Evolutionary conservation across 2,888 invertebrate species (phyloP).

Genomic region (Ptilodon capucinus): DNA sequence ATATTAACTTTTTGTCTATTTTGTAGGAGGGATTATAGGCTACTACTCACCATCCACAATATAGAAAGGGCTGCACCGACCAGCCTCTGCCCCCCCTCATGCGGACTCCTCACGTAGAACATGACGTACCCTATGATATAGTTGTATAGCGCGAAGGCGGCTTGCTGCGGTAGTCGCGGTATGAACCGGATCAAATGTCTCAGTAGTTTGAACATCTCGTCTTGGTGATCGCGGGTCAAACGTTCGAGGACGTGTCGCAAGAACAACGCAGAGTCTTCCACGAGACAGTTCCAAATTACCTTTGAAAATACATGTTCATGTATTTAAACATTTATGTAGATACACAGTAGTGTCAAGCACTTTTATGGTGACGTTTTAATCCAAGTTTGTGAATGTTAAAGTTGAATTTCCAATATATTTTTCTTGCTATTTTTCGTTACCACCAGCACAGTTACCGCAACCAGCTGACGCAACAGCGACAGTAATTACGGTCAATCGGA

Average conservation of each 20-base stretch:
- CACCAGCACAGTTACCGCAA: no score
- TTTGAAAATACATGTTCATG: constrained; percentile 45
- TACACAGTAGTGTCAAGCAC: no score
- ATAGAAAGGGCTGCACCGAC: constrained; percentile 97
- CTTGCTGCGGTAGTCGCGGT: constrained; percentile 96
- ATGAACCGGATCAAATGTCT: constrained; percentile 96
- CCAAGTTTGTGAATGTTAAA: neutral
- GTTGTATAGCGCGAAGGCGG: constrained; percentile 98
- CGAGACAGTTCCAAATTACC: constrained; percentile 98
- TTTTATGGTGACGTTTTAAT: no score
- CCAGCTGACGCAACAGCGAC: no score
- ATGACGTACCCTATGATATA: constrained; percentile 99
- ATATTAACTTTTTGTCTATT: no score
- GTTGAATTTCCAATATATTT: neutral
- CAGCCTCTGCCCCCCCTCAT: constrained; percentile 96
- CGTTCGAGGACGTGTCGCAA: constrained; percentile 97
- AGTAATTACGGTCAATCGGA: no score
- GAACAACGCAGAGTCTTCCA: constrained; percentile 98
- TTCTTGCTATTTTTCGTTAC: no score
- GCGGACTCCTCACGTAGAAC: constrained; percentile 98
- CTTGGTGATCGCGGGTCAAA: constrained; percentile 95
- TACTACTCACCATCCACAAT: constrained; percentile 98
- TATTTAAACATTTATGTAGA: neutral
- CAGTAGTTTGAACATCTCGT: constrained; percentile 95
- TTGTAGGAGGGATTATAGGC: no score